Evolutionary conservation across 2,888 invertebrate species (phyloP).

Genomic region (Acleris sparsana): DNA sequence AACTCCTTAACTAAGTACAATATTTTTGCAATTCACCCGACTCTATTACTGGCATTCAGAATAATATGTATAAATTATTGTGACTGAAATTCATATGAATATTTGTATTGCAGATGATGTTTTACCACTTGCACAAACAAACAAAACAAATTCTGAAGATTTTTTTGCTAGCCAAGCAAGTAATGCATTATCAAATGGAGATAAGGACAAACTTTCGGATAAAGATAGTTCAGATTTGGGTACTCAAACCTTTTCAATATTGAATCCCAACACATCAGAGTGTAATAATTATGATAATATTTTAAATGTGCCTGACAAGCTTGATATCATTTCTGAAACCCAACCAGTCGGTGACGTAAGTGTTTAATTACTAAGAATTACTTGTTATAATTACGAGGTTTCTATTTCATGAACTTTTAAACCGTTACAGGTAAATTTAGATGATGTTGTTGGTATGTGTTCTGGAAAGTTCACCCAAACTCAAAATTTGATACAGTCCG

Average conservation of each 20-base stretch:
- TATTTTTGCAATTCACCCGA: no score
- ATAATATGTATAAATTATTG: not conserved
- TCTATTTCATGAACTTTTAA: not conserved
- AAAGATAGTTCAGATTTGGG: conserved; percentile 44
- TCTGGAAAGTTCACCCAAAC: conserved; percentile 78
- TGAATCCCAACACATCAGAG: conserved; percentile 44
- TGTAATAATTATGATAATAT: conserved; percentile 33
- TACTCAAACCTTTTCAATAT: conserved; percentile 68
- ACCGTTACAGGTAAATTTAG: conserved; percentile 65
- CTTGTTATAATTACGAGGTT: not conserved
- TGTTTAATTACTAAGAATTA: conserved; percentile 30
- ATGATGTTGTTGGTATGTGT: conserved; percentile 81
- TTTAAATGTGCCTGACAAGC: conserved; percentile 44
- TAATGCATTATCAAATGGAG: conserved; percentile 28
- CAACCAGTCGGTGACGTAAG: conserved; percentile 60
- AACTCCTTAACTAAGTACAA: no score
- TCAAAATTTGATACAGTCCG: conserved; percentile 63
- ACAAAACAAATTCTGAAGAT: conserved; percentile 61
- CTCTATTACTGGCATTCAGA: not conserved
- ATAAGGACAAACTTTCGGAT: conserved; percentile 3
- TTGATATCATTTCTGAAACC: conserved; percentile 51
- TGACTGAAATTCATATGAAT: not conserved
- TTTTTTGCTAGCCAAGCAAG: conserved; percentile 65
- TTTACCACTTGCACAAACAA: conserved; percentile 64
- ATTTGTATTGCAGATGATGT: conserved; percentile 62